These are phyloP conservation scores for Callyntrura sp. DNA, from an alignment of 2,888 invertebrate species.

Conservation along the genomic window DNA sequence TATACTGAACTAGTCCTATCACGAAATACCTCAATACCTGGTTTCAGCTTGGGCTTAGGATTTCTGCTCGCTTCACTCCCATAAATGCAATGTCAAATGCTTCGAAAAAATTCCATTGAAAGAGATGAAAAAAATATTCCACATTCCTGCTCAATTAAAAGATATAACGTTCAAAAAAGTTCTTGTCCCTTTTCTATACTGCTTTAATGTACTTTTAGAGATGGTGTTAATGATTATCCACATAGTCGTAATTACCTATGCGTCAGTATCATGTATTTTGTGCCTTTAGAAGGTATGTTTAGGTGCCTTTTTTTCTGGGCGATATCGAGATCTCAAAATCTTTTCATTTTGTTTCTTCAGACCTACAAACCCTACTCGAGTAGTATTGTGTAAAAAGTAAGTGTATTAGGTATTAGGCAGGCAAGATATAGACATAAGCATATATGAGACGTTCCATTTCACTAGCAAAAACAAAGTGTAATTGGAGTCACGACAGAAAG, in stretches of 20 bases:
- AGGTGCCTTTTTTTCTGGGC: too few relatives aligned
- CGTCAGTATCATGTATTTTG: too few relatives aligned
- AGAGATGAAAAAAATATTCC: not conserved
- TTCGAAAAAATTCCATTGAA: not conserved
- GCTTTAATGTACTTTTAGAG: not conserved
- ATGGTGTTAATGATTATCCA: slow-evolving; percentile 8
- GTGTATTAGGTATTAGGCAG: not conserved
- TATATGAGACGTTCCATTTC: slow-evolving; percentile 3
- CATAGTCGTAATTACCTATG: too few relatives aligned
- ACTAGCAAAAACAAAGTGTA: slow-evolving; percentile 14
- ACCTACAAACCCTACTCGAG: slow-evolving; percentile 13
- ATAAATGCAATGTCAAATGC: slow-evolving; percentile 2
- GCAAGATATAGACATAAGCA: not conserved
- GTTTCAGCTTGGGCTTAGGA: too few relatives aligned
- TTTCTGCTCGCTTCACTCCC: not conserved
- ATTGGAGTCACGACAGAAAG: slow-evolving; percentile 52
- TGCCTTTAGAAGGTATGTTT: too few relatives aligned
- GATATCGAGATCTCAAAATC: too few relatives aligned
- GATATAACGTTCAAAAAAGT: not conserved
- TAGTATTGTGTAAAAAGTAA: not conserved
- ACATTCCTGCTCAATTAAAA: not conserved
- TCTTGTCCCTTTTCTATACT: not conserved
- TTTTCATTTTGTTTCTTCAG: not conserved
- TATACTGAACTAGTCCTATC: not conserved
- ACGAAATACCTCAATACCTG: not conserved